phyloP scores from a whole-genome alignment of 2,113 vertebrate genomes.

The Murina feae region DNA sequence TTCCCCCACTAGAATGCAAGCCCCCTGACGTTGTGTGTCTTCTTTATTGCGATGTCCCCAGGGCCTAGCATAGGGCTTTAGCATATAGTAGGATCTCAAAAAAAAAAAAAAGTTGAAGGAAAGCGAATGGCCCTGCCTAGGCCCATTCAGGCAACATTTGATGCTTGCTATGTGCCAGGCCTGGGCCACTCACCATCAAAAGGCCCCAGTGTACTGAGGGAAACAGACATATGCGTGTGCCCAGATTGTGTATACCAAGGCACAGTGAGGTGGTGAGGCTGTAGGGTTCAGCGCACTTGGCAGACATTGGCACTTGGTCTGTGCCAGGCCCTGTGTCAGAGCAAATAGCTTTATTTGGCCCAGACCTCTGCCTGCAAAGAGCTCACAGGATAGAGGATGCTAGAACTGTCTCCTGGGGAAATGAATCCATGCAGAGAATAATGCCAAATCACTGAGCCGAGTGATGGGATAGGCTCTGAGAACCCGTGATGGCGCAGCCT shows the following conservation, averaged over 20 bases:
- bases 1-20: neutral
- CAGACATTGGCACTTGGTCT: neutral
- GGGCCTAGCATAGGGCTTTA: neutral
- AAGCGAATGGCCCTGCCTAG: neutral
- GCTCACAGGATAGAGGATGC: neutral
- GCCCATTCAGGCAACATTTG: neutral
- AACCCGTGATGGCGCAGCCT: neutral
- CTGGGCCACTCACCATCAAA: neutral
- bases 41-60: neutral
- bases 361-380: neutral
- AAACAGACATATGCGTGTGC: neutral
- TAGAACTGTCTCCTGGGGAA: neutral
- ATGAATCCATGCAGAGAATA: neutral
- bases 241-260: neutral
- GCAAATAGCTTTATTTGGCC: conserved; percentile 18
- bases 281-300: neutral
- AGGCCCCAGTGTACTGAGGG: neutral
- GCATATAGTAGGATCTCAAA: neutral
- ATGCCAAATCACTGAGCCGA: neutral
- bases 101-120: neutral
- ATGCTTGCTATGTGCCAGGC: neutral
- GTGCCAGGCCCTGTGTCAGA: neutral
- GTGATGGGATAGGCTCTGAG: neutral
- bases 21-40: neutral
- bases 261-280: neutral